These are phyloP conservation scores for Automeris io DNA, from an alignment of 2,888 invertebrate species.

Conservation along the genomic window DNA sequence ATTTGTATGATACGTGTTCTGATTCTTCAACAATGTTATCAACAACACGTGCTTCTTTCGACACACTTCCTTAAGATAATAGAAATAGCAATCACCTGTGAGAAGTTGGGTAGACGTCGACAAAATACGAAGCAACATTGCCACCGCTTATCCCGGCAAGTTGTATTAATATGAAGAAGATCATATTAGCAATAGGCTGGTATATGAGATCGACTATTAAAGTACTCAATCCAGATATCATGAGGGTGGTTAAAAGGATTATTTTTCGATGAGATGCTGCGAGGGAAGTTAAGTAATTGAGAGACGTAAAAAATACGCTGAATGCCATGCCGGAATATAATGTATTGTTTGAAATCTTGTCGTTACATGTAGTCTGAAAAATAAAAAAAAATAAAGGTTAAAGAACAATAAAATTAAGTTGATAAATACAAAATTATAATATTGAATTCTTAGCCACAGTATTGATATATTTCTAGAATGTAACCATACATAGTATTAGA, in stretches of 20 bases:
- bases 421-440: no score
- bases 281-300: constrained; percentile 53
- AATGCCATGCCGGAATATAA: constrained; percentile 75
- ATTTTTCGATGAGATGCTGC: constrained; percentile 67
- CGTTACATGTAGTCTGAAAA: constrained; percentile 38
- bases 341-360: constrained; percentile 61
- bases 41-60: no score
- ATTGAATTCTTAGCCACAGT: no score
- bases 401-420: no score
- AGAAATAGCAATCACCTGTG: no score
- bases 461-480: no score
- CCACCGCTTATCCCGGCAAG: constrained; percentile 21
- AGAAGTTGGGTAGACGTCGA: constrained; percentile 30
- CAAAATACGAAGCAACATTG: constrained; percentile 23
- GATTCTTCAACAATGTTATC: no score
- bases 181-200: constrained; percentile 15
- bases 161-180: constrained; percentile 24
- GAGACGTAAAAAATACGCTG: constrained; percentile 67
- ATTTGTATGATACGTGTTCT: no score
- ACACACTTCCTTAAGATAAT: no score
- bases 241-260: constrained; percentile 43
- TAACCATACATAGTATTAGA: no score
- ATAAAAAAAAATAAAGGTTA: no score
- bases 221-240: constrained; percentile 62
- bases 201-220: constrained; percentile 55